Base-by-base conservation (phyloP, 1,140 invertebrate species). In the Calosoma granatense region DNA sequence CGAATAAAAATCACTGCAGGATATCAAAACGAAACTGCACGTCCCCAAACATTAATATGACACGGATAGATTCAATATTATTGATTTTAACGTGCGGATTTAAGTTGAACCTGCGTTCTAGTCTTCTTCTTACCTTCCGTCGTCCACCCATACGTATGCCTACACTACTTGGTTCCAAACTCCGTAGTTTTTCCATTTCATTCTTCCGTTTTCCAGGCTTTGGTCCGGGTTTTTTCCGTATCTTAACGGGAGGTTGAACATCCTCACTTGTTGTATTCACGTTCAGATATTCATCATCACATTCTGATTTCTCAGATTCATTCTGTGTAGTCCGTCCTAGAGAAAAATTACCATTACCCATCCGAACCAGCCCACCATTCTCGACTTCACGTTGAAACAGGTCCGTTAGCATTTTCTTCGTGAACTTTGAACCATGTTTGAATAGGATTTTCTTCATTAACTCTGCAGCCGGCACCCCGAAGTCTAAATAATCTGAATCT, bases 401-500 rank as follows among this genome's bases (percentile, higher is more conserved):
- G 54, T 78, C 75, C 59, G 81, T 79, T 9, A 87, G 72, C 65
- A 82, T 80, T 55, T 81, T 81, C 57, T 81, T 79, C 0, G 80
- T 78, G 56, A 84, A 86, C 53, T 79, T 76, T 36, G 79, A 77
- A 19, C 72, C 79, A 52, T 84, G 78, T 63, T 83, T 81, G 19
- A 80, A 76, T 26, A 79, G 68, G 36, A 87, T 75, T 51, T 81
- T 81, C 62, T 77, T 78, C 9, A 85, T 74, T 22, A 88, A 72
- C 63, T 83, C 79, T 39, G 72, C 71, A 51, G 78, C 77, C 6
- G 84, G 83, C 30, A 87, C 82, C 14, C 86, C 85, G 64, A 80
- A 78, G 68, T 84, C 81, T 21, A 84, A 72, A 62, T 84, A 87
- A 70, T 83, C 83, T 11, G 84, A 82, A 65, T 86, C 84, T 60